Conservation (phyloP, 1,140 invertebrate genomes). For the Geopemphigus sp. region DNA sequence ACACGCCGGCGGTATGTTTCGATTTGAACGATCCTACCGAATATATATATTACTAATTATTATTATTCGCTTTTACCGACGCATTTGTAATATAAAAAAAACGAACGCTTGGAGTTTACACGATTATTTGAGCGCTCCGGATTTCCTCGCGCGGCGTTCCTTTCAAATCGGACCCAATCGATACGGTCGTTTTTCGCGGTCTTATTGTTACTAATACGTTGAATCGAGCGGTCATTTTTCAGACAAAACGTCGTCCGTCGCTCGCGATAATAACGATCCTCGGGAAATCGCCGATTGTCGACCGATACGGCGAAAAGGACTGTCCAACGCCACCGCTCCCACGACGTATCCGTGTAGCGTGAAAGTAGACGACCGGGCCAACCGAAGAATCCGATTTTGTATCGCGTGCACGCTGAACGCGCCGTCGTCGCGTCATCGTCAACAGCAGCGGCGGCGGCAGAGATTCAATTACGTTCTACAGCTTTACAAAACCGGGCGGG, state of each 20-base stretch:
- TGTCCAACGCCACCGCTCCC: background rate
- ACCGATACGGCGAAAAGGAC: background rate
- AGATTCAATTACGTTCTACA: conserved; percentile 9
- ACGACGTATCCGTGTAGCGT: background rate
- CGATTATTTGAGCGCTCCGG: too few relatives aligned
- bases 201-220: background rate
- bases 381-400: conserved; percentile 13
- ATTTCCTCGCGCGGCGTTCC: too few relatives aligned
- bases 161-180: too few relatives aligned
- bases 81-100: too few relatives aligned
- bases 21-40: too few relatives aligned
- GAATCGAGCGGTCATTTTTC: background rate
- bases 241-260: background rate
- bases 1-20: too few relatives aligned
- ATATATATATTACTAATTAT: too few relatives aligned
- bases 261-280: background rate
- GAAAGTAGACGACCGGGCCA: background rate
- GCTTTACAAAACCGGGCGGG: background rate
- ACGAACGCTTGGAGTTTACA: too few relatives aligned
- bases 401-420: background rate
- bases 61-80: too few relatives aligned
- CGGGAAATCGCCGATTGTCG: conserved; percentile 8
- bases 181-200: too few relatives aligned
- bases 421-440: background rate
- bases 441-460: too few relatives aligned